Evolutionary conservation across 2,888 invertebrate species (phyloP), one percentile per base, ranked within the genome.

Genomic region (Nomada goodeniana): DNA sequence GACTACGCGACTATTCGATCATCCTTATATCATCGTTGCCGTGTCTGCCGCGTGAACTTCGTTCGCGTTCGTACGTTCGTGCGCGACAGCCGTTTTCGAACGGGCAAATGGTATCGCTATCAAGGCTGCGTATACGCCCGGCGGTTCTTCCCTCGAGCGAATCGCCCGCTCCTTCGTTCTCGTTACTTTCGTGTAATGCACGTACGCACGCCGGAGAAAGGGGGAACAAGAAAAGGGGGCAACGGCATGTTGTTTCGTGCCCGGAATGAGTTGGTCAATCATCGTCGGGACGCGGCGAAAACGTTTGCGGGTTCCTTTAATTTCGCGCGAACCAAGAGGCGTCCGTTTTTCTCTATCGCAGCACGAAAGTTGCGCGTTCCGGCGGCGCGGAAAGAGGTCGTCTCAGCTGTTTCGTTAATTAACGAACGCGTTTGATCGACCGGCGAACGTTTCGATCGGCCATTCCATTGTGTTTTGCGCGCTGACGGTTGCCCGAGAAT

Each of bases 251-350:
- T 15, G 67, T 67, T 23, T 13, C 57, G 42, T 67, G 67, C 15
- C 29, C 10, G 4, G 67, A 67, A 68, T 18, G 68, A 44, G 44
- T 68, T 55, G 42, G 68, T 57, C 68, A 42, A 44, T 68, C 57
- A 44, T 68, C 23, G 18, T 68, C 55, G 44, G 5, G 42, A 44
- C 57, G 42, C 20, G 44, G 44, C 44, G 44, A 63, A 68, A 23
- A 68, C 18, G 63, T 10, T 64, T 47, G 13, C 63, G 0, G 47
- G n/a, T 29, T 52, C 13, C 29, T 26, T 50, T 26, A n/a, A 52
- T 29, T 65, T 29, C 13, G 11, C 15, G n/a, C 11, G 13, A 18
- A 50, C 2, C 13, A n/a, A 13, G 7, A 52, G 13, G n/a, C 13
- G 26, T 29, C 50, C 36, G 23, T 7, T 36, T 36, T 4, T 36